Conservation (phyloP, 2,888 invertebrate genomes). For the Drosophila longiperda region DNA sequence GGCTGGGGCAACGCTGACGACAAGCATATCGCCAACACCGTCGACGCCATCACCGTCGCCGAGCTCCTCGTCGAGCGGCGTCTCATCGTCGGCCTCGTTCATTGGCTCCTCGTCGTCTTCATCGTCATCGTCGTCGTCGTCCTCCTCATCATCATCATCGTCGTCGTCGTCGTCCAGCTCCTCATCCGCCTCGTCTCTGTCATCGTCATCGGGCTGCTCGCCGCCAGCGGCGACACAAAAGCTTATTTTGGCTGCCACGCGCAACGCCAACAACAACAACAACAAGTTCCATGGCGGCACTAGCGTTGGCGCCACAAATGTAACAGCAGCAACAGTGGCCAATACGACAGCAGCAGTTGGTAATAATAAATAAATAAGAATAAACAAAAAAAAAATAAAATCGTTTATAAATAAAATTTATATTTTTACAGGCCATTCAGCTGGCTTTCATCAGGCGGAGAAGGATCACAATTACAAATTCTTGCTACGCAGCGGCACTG, state of each 20-base stretch:
- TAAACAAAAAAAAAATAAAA: no score
- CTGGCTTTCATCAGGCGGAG: slow-evolving; percentile 69
- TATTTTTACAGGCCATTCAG: slow-evolving; percentile 26
- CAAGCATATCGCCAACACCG: slow-evolving; percentile 83
- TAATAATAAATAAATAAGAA: no score
- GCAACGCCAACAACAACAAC: slow-evolving; percentile 42
- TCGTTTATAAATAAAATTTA: no score
- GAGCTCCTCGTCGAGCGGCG: slow-evolving; percentile 83
- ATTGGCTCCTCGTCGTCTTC: slow-evolving; percentile 63
- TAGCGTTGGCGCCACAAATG: slow-evolving; percentile 58
- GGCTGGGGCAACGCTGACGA: slow-evolving; percentile 66
- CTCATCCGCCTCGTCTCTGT: slow-evolving; percentile 45
- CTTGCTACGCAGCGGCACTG: slow-evolving; percentile 69
- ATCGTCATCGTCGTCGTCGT: slow-evolving; percentile 53
- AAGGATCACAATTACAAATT: slow-evolving; percentile 74
- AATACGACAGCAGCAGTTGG: slow-evolving; percentile 43
- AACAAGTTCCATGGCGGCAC: slow-evolving; percentile 52
- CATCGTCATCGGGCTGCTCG: slow-evolving; percentile 60
- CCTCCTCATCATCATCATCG: slow-evolving; percentile 19
- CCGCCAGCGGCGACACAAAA: slow-evolving; percentile 67
- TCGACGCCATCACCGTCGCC: slow-evolving; percentile 85
- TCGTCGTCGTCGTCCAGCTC: slow-evolving; percentile 52
- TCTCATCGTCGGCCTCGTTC: slow-evolving; percentile 81
- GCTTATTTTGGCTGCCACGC: slow-evolving; percentile 55
- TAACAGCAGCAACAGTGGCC: slow-evolving; percentile 69